Conservation (phyloP, 1,140 invertebrate genomes). For the Manduca sexta region DNA sequence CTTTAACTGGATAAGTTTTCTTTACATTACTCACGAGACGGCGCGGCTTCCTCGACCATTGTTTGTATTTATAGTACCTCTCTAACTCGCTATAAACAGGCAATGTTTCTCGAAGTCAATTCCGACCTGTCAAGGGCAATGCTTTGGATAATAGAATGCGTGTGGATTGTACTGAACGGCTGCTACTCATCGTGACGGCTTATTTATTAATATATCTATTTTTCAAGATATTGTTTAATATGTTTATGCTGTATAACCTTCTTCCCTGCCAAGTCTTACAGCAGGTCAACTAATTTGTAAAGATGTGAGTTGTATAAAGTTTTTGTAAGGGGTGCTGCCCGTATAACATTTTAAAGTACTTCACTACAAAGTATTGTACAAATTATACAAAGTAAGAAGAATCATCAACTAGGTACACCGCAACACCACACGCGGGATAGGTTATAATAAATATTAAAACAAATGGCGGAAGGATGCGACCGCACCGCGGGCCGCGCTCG, state of each 20-base stretch:
- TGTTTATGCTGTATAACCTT: too few species aligned
- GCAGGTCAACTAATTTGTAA: too few species aligned
- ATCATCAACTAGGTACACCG: not conserved
- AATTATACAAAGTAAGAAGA: too few species aligned
- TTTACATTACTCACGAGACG: constrained; percentile 25
- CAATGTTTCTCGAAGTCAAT: constrained; percentile 11
- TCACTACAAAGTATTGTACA: too few species aligned
- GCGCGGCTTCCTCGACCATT: constrained; percentile 6
- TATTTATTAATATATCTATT: too few species aligned
- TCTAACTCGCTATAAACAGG: constrained; percentile 9
- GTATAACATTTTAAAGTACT: too few species aligned
- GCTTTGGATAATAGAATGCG: not conserved
- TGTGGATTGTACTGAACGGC: not conserved
- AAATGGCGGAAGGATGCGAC: constrained; percentile 10
- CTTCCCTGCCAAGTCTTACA: too few species aligned
- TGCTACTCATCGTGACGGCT: too few species aligned
- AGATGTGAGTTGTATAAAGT: too few species aligned
- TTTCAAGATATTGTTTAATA: too few species aligned
- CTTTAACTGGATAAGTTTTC: constrained; percentile 41
- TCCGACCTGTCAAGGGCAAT: constrained; percentile 14
- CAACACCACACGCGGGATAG: not conserved
- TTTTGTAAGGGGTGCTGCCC: too few species aligned
- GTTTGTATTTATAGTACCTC: constrained; percentile 26
- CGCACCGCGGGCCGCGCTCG: not conserved
- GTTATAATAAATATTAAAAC: constrained; percentile 11